These are phyloP conservation scores for Pipistrellus pipistrellus DNA, from an alignment of 2,797 vertebrate genomes.

Conservation along the genomic window DNA sequence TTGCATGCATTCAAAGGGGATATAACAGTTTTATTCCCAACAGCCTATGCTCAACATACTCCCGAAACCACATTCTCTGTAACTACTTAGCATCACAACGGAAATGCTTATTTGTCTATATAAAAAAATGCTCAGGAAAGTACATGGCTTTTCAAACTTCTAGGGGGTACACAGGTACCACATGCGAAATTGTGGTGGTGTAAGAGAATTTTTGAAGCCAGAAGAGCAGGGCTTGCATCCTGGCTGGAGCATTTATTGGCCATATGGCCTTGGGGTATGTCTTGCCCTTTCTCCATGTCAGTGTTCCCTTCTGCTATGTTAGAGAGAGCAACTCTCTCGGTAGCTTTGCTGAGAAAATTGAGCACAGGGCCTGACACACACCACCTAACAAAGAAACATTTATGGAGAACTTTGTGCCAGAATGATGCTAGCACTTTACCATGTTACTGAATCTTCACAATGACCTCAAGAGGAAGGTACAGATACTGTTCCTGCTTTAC, in stretches of 20 bases:
- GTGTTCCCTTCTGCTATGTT: background rate
- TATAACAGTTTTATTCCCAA: conserved; percentile 39
- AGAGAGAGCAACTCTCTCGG: background rate
- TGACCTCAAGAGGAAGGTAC: background rate
- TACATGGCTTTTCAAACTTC: background rate
- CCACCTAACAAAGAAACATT: background rate
- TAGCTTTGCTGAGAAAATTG: background rate
- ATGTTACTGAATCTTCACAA: background rate
- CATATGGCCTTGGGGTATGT: background rate
- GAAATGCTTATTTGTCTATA: background rate
- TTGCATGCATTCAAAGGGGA: background rate
- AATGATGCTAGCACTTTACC: background rate
- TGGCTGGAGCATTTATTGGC: background rate
- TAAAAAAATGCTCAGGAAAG: conserved; percentile 26
- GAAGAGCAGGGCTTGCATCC: background rate
- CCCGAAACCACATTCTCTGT: background rate
- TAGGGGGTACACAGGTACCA: background rate
- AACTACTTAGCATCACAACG: background rate
- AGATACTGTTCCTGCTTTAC: background rate
- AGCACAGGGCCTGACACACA: background rate
- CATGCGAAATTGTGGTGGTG: background rate
- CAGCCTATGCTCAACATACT: background rate
- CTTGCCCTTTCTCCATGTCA: background rate
- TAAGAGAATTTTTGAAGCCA: background rate
- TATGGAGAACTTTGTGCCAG: background rate